A percentile compares a stretch with the other conserved stretches of the same genome.
These are phyloP conservation scores for Caenorhabditis elegans DNA, from an alignment of 1,140 invertebrate species.

Conservation along the genomic window WBcel235 BX284605.5:11333001-11333500, in stretches of 20 bases:
- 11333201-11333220: not conserved
- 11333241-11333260: no score
- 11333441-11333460: not conserved
- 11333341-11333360: not conserved
- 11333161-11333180: slow-evolving; percentile 25
- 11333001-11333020: not conserved
- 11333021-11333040: slow-evolving; percentile 5
- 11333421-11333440: not conserved
- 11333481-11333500: no score
- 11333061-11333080: not conserved
- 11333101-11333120: not conserved
- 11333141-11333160: not conserved
- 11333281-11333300: no score
- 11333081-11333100: not conserved
- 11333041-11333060: not conserved
- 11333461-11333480: not conserved
- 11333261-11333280: no score
- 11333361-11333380: not conserved
- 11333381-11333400: no score
- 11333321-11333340: not conserved
- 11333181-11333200: not conserved
- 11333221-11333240: no score
- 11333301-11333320: not conserved
- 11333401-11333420: not conserved
- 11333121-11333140: not conserved